Conservation (phyloP, 2,113 vertebrate species). For the Pituophis catenifer region DNA sequence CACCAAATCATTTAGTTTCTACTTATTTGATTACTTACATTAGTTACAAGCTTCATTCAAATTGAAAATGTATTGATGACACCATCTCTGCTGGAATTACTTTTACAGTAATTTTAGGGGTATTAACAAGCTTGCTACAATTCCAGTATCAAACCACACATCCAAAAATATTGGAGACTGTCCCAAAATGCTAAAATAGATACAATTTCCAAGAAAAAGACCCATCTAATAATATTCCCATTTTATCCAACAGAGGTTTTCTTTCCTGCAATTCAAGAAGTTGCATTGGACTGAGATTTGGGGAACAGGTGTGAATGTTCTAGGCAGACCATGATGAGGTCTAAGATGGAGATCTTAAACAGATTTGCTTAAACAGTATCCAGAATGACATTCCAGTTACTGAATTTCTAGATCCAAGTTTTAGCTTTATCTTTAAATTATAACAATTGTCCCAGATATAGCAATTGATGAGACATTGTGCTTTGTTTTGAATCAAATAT, state of each 20-base stretch:
- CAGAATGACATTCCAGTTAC: neutral
- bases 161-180: conserved; percentile 52
- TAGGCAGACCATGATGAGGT: neutral
- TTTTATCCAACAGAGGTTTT: conserved; percentile 22
- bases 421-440: neutral
- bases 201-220: conserved; percentile 44
- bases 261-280: neutral
- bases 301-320: neutral
- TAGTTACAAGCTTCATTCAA: conserved; percentile 44
- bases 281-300: neutral
- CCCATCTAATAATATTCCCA: conserved; percentile 27
- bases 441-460: neutral
- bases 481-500: neutral
- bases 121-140: conserved; percentile 56
- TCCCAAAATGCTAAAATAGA: conserved; percentile 62
- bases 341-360: neutral
- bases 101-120: conserved; percentile 58
- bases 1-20: conserved; percentile 47
- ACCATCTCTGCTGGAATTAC: conserved; percentile 56
- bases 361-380: neutral
- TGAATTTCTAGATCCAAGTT: neutral
- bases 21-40: conserved; percentile 59
- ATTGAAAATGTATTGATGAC: conserved; percentile 32
- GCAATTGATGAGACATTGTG: neutral
- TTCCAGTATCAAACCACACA: conserved; percentile 49